Conservation (phyloP, 2,888 invertebrate species). For the Hydriomena furcata region DNA sequence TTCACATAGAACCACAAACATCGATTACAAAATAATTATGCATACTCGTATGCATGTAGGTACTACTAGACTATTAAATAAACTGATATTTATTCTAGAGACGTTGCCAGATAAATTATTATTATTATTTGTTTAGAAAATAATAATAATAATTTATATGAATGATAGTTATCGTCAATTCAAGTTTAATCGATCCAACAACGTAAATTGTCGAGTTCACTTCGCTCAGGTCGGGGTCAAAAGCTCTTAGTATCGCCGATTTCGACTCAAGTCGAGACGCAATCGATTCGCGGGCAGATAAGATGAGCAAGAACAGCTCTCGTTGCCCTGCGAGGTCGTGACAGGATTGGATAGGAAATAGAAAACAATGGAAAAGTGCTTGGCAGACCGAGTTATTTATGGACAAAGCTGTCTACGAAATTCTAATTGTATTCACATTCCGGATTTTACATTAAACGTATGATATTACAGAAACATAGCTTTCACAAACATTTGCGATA, state of each 20-base stretch:
- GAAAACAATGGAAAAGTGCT: slow-evolving; percentile 28
- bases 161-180: slow-evolving; percentile 13
- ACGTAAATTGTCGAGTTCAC: slow-evolving; percentile 55
- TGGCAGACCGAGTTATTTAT: slow-evolving; percentile 19
- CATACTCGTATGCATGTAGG: too few relatives aligned
- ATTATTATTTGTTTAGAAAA: too few relatives aligned
- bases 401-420: slow-evolving; percentile 3
- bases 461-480: slow-evolving; percentile 24
- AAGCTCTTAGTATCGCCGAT: slow-evolving; percentile 56
- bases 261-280: slow-evolving; percentile 40
- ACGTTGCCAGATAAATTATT: background rate
- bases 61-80: too few relatives aligned
- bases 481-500: slow-evolving; percentile 20
- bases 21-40: slow-evolving; percentile 12
- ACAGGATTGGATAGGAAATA: slow-evolving; percentile 35
- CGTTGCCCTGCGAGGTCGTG: slow-evolving; percentile 42
- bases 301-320: slow-evolving; percentile 21
- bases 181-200: slow-evolving; percentile 31
- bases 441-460: background rate
- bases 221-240: slow-evolving; percentile 58
- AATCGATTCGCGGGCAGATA: slow-evolving; percentile 57
- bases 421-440: slow-evolving; percentile 11
- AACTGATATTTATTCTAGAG: too few relatives aligned
- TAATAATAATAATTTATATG: background rate
- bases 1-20: slow-evolving; percentile 21